These are phyloP conservation scores for Stenodera caucasica DNA, from an alignment of 2,888 invertebrate genomes.

Conservation along the genomic window DNA sequence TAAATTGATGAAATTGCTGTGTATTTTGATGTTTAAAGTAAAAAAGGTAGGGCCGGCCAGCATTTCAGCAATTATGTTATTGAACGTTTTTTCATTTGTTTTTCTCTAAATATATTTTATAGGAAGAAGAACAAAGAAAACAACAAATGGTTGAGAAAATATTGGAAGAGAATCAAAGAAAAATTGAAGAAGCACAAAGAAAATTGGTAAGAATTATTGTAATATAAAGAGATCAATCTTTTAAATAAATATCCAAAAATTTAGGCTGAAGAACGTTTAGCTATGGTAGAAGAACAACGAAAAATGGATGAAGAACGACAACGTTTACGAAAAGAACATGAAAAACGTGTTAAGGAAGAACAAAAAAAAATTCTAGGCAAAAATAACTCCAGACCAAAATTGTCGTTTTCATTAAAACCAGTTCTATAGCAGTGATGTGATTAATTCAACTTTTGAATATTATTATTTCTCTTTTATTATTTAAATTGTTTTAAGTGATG, in stretches of 20 bases:
- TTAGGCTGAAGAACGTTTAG: slow-evolving; percentile 94
- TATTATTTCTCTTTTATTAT: too few species aligned
- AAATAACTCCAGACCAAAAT: slow-evolving; percentile 93
- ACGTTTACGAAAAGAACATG: slow-evolving; percentile 89
- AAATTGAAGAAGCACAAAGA: slow-evolving; percentile 95
- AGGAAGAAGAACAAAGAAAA: slow-evolving; percentile 97
- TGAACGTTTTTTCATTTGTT: slow-evolving; percentile 52
- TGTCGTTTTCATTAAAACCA: slow-evolving; percentile 88
- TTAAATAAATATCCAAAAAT: slow-evolving; percentile 6
- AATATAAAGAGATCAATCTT: too few species aligned
- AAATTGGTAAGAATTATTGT: slow-evolving; percentile 75
- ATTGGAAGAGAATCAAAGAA: slow-evolving; percentile 96
- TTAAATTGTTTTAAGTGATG: too few species aligned
- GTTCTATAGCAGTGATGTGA: slow-evolving; percentile 56
- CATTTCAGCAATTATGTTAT: slow-evolving; percentile 32
- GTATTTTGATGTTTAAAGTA: neutral
- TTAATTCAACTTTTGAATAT: too few species aligned
- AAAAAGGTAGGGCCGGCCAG: slow-evolving; percentile 47
- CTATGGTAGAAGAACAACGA: slow-evolving; percentile 95
- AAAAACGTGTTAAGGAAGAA: slow-evolving; percentile 89
- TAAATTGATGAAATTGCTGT: neutral
- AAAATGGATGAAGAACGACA: slow-evolving; percentile 95
- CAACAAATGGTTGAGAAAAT: slow-evolving; percentile 94
- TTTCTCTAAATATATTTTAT: slow-evolving; percentile 63
- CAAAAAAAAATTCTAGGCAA: slow-evolving; percentile 97